A percentile compares a stretch with the other conserved stretches of the same genome.
Evolutionary conservation across 2,888 invertebrate species (phyloP).

Genomic region (Exephanes ischioxanthus): DNA sequence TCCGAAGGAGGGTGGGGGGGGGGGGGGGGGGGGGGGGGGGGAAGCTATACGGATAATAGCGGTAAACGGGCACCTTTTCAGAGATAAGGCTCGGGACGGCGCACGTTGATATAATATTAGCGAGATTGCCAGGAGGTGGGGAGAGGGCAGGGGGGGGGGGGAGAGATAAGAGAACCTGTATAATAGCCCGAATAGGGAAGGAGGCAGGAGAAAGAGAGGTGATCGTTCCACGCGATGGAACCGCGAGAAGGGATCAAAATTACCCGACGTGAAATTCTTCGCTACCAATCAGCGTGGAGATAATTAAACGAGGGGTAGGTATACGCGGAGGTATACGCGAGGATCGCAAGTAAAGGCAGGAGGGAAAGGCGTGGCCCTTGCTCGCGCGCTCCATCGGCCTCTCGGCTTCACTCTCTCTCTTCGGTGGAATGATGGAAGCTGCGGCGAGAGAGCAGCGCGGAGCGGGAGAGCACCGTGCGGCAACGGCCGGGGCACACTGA

Average conservation of each 20-base stretch:
- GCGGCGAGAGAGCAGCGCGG: not conserved
- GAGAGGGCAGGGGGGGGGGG: conserved; percentile 19
- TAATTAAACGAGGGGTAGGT: conserved; percentile 84
- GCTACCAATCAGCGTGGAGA: conserved; percentile 84
- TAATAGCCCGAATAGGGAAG: conserved; percentile 63
- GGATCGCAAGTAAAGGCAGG: conserved; percentile 76
- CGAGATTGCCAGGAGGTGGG: conserved; percentile 69
- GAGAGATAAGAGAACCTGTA: conserved; percentile 56
- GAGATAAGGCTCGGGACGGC: conserved; percentile 60
- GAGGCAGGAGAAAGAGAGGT: conserved; percentile 43
- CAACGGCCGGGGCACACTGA: conserved; percentile 20
- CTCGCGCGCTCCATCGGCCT: conserved; percentile 37
- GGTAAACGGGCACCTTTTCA: conserved; percentile 68
- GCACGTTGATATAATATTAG: conserved; percentile 71
- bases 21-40: not conserved
- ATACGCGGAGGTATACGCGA: conserved; percentile 70
- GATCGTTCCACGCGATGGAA: conserved; percentile 63
- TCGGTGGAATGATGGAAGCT: conserved; percentile 81
- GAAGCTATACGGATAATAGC: conserved; percentile 55
- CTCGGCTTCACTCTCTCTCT: conserved; percentile 16
- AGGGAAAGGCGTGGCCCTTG: conserved; percentile 81
- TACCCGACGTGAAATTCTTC: conserved; percentile 83
- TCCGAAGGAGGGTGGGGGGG: conserved; percentile 21
- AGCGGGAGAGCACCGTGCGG: conserved; percentile 40
- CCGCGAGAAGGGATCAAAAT: conserved; percentile 82